Base-by-base conservation (phyloP, 1,140 invertebrate species). In the Drosophila sproati region DNA sequence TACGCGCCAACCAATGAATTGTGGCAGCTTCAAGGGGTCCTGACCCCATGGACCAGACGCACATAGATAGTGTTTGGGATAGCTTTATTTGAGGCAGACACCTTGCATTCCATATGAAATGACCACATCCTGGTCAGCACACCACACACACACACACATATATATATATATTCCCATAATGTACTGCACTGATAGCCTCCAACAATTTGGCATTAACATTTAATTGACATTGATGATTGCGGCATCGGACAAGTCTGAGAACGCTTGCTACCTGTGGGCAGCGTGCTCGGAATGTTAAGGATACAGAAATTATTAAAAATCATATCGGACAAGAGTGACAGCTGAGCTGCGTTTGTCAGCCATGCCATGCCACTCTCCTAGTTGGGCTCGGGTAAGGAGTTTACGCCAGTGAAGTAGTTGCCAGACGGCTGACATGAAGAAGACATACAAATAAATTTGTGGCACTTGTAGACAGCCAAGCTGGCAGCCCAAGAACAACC, bases 161-260 rank as follows among this genome's bases (percentile, higher is more conserved):
- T 12, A 12, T 12, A 12, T 12, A 12, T 12, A 12, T 12, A 0
- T 12, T 64, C 71, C 72, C 71, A 39, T 55, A 31, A 29, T 34
- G 32, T 20, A 10, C n/a, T 62, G 37, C 20, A 20, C 45, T 20
- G 77, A 45, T 78, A 70, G 80, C 76, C 80, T 76, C 67, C 43
- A 80, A 73, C 77, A 76, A 73, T 73, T 73, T 73, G 71, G 64
- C 64, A 74, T 88, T 77, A 88, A 79, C 82, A 87, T 87, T 87
- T 87, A 87, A 87, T 82, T 88, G 82, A 87, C 82, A 83, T 88
- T 87, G 82, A 87, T 87, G 82, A 80, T 87, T 82, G 83, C 59
- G 57, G 64, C 78, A 68, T 12, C 70, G 82, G 82, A 85, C 82
- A 85, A 81, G 48, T 74, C 77, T 77, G 83, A 80, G 80, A 87